These are phyloP conservation scores for Dolichallabes microphthalmus DNA, from an alignment of 2,113 vertebrate species.

Conservation along the genomic window DNA sequence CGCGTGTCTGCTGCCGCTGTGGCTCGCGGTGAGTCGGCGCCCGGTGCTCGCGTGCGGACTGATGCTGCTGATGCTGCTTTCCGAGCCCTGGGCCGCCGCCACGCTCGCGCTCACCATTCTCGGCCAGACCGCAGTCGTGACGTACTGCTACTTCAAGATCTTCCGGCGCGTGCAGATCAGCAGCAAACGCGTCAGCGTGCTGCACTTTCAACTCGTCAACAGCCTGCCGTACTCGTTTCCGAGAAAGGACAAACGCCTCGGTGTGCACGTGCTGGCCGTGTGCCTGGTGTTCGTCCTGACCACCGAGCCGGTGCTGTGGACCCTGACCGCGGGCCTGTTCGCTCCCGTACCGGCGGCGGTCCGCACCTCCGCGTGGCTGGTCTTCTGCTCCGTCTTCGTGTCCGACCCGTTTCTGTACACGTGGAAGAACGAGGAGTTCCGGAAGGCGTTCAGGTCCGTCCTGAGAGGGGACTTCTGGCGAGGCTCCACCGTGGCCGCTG, in stretches of 20 bases:
- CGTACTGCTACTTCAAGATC: conserved; percentile 84
- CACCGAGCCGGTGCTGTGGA: conserved; percentile 82
- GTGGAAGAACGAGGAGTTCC: conserved; percentile 86
- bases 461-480: conserved; percentile 60
- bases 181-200: conserved; percentile 83
- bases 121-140: conserved; percentile 77
- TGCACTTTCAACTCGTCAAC: conserved; percentile 84
- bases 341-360: conserved; percentile 71
- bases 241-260: conserved; percentile 77
- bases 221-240: conserved; percentile 76
- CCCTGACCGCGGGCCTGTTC: conserved; percentile 74
- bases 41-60: conserved; percentile 42
- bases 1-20: conserved; percentile 75
- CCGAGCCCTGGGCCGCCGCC: conserved; percentile 69
- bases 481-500: conserved; percentile 44
- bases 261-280: conserved; percentile 79
- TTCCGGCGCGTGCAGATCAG: conserved; percentile 82
- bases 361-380: conserved; percentile 78
- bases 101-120: conserved; percentile 76
- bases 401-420: conserved; percentile 85
- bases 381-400: conserved; percentile 80
- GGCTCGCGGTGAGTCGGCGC: conserved; percentile 60
- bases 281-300: conserved; percentile 80
- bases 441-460: conserved; percentile 77
- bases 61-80: conserved; percentile 48